Evolutionary conservation across 2,797 vertebrate species (phyloP).

Genomic region (Ciconia nigra): DNA sequence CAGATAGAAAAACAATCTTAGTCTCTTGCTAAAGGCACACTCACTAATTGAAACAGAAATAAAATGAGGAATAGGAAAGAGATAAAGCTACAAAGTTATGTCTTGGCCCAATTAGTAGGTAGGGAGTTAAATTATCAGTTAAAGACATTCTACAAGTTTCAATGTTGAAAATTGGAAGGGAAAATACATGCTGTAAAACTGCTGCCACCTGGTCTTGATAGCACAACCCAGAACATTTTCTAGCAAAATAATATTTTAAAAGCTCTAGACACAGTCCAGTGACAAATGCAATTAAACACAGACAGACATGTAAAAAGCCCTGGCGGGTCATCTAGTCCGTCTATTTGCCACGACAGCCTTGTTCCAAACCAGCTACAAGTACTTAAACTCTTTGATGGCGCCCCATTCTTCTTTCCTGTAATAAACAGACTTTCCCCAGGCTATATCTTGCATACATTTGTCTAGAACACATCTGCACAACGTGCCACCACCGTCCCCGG

Average conservation of each 20-base stretch:
- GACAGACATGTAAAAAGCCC: background rate
- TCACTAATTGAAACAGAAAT: conserved; percentile 57
- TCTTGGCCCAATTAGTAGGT: conserved; percentile 58
- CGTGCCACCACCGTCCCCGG: rapidly evolving
- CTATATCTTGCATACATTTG: rapidly evolving
- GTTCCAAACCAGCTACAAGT: background rate
- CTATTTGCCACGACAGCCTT: background rate
- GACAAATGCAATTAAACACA: background rate
- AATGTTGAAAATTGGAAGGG: conserved; percentile 26
- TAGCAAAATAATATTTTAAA: conserved; percentile 3
- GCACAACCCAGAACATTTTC: background rate
- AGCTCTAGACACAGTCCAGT: conserved; percentile 8
- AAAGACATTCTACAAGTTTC: conserved; percentile 36
- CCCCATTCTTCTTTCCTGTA: background rate
- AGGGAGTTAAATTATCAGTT: conserved; percentile 59
- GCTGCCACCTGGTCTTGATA: conserved; percentile 41
- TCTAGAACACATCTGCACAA: background rate
- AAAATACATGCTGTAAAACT: conserved; percentile 12
- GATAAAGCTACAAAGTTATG: conserved; percentile 57
- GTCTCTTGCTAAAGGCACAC: conserved; percentile 45
- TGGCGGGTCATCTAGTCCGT: background rate
- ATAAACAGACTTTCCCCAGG: rapidly evolving
- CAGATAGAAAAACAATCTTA: conserved; percentile 46
- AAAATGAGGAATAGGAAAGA: conserved; percentile 50
- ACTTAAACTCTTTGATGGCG: background rate